Percentiles rank a stretch among this genome's conserved stretches.
Evolutionary conservation across 2,113 vertebrate genomes (phyloP).

Genomic region (Atherinomorus stipes): DNA sequence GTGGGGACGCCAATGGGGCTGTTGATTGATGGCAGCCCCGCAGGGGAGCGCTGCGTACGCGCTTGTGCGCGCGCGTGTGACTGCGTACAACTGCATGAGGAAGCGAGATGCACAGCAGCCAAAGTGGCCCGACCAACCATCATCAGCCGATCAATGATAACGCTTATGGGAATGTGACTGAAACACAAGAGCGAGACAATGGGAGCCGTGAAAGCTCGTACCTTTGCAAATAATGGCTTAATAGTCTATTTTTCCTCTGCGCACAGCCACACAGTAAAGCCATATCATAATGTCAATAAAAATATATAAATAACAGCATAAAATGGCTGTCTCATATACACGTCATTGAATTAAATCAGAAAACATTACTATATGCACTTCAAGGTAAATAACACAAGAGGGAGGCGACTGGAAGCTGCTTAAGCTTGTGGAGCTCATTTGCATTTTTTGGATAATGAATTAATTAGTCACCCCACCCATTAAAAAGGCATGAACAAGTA

Average conservation of each 20-base stretch:
- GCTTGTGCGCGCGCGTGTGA: slow-evolving; percentile 51
- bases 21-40: slow-evolving; percentile 86
- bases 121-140: slow-evolving; percentile 67
- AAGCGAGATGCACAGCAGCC: slow-evolving; percentile 72
- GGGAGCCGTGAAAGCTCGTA: slow-evolving; percentile 20
- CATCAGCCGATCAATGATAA: slow-evolving; percentile 73
- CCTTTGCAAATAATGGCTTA: slow-evolving; percentile 40
- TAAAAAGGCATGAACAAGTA: slow-evolving; percentile 68
- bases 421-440: slow-evolving; percentile 73
- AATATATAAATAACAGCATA: not conserved
- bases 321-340: slow-evolving; percentile 15
- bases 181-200: slow-evolving; percentile 70
- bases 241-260: not conserved
- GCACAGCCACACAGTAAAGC: not conserved
- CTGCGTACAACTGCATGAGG: slow-evolving; percentile 33
- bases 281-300: slow-evolving; percentile 2
- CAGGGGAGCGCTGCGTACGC: slow-evolving; percentile 76
- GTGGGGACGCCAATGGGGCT: slow-evolving; percentile 56
- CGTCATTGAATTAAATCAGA: slow-evolving; percentile 24
- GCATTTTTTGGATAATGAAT: slow-evolving; percentile 83
- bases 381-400: slow-evolving; percentile 36
- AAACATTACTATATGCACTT: slow-evolving; percentile 33
- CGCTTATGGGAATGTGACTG: slow-evolving; percentile 78
- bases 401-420: slow-evolving; percentile 52
- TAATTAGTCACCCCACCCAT: slow-evolving; percentile 80